These are phyloP conservation scores for Regulus satrapa DNA, from an alignment of 2,113 vertebrate genomes.

Conservation along the genomic window DNA sequence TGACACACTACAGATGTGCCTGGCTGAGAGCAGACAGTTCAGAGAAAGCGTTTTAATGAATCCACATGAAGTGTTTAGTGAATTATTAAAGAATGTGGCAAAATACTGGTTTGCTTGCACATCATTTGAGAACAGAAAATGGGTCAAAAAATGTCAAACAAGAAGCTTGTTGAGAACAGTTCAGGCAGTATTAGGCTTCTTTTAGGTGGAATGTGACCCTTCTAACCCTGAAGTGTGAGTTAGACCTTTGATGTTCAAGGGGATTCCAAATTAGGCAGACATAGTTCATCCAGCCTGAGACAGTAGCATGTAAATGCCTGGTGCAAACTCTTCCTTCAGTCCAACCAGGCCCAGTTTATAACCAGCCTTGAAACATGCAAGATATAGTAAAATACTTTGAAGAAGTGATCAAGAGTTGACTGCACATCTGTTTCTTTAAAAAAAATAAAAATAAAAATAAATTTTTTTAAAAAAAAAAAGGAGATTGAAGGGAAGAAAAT, in stretches of 20 bases:
- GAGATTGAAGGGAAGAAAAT: background rate
- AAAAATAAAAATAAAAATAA: no score
- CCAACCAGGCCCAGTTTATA: background rate
- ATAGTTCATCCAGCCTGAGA: background rate
- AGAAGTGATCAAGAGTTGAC: background rate
- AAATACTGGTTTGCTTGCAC: background rate
- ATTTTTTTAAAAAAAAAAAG: no score
- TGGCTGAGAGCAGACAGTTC: background rate
- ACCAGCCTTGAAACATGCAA: background rate
- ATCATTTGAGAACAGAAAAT: background rate
- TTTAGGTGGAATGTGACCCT: slow-evolving; percentile 44
- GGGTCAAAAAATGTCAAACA: background rate
- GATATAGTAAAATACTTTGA: background rate
- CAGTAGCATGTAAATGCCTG: background rate
- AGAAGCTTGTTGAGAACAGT: background rate
- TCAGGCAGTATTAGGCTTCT: background rate
- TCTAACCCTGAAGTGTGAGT: slow-evolving; percentile 35
- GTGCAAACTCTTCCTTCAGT: background rate
- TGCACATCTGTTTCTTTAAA: background rate
- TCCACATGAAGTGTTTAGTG: background rate
- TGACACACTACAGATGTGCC: background rate
- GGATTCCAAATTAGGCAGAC: background rate
- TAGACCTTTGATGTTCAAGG: slow-evolving; percentile 42
- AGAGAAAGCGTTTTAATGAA: background rate
- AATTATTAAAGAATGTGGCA: slow-evolving; percentile 13